Evolutionary conservation across 2,797 vertebrate species (phyloP).

Genomic region (Brachymystax lenok): DNA sequence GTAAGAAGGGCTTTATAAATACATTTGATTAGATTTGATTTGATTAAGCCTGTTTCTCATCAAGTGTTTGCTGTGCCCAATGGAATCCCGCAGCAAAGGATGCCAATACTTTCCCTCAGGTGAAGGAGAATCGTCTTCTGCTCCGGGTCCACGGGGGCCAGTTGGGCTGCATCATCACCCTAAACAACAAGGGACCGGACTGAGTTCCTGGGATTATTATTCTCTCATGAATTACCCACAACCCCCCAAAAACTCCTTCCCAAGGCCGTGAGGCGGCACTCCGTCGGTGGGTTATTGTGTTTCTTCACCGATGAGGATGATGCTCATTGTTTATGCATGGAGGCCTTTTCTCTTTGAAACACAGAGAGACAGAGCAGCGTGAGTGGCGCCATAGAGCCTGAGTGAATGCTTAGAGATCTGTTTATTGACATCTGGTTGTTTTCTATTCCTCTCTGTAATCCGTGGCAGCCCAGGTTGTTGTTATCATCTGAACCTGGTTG

Average conservation of each 20-base stretch:
- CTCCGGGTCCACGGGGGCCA: no score
- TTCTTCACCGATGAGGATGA: conserved; percentile 6
- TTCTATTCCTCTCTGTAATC: conserved; percentile 16
- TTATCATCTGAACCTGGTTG: conserved; percentile 35
- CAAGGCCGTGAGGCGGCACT: conserved; percentile 8
- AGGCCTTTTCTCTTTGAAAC: conserved; percentile 9
- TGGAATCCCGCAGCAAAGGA: not conserved
- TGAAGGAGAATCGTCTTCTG: not conserved
- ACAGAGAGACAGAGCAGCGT: conserved; percentile 5
- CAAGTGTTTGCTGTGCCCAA: not conserved
- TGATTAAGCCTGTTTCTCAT: not conserved
- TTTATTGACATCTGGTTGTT: conserved; percentile 6
- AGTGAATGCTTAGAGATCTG: conserved; percentile 6
- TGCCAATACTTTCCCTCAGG: not conserved
- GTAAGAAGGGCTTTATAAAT: no score
- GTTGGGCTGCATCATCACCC: conserved; percentile 4
- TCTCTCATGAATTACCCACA: conserved; percentile 20
- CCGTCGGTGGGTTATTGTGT: conserved; percentile 29
- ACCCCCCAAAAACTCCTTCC: not conserved
- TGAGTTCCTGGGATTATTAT: conserved; percentile 30
- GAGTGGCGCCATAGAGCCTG: not conserved
- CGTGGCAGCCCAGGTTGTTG: not conserved
- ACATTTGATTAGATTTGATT: no score
- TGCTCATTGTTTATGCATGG: conserved; percentile 27
- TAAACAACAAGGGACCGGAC: not conserved